Evolutionary conservation across 1,140 invertebrate genomes (phyloP).

Genomic region (Diplogasteroides magnus): DNA sequence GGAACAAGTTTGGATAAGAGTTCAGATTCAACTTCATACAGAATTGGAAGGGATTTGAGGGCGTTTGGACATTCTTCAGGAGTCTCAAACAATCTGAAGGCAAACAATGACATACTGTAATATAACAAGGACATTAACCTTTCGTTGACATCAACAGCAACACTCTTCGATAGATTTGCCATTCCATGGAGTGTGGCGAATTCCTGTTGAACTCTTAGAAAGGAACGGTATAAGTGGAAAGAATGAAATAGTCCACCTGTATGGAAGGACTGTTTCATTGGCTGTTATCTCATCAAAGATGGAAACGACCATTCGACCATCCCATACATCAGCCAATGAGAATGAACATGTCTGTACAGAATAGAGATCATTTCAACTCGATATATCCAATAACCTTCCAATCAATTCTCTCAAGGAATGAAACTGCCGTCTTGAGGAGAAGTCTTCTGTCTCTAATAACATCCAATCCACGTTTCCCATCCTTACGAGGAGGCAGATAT

Average conservation of each 20-base stretch:
- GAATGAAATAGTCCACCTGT: too few relatives aligned
- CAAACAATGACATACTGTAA: background rate
- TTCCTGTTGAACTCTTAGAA: conserved; percentile 43
- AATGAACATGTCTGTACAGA: conserved; percentile 19
- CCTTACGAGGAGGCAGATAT: conserved; percentile 30
- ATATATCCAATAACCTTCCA: background rate
- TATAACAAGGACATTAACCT: background rate
- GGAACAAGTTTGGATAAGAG: conserved; percentile 38
- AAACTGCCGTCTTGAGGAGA: conserved; percentile 26
- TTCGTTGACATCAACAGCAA: conserved; percentile 44
- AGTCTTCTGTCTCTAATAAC: conserved; percentile 27
- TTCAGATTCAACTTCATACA: conserved; percentile 29
- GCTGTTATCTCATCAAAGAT: conserved; percentile 36
- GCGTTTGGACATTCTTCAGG: conserved; percentile 1
- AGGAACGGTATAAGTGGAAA: background rate
- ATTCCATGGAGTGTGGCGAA: conserved; percentile 43
- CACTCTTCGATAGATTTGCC: conserved; percentile 36
- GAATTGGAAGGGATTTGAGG: conserved; percentile 15
- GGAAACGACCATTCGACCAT: conserved; percentile 36
- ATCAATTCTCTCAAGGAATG: conserved; percentile 13
- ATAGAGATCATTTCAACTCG: background rate
- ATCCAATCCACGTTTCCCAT: conserved; percentile 26
- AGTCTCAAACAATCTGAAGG: background rate
- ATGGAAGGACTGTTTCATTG: conserved; percentile 35
- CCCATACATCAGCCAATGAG: conserved; percentile 36